These are phyloP conservation scores for Acanthis flammea DNA, from an alignment of 2,797 vertebrate species.

Conservation along the genomic window DNA sequence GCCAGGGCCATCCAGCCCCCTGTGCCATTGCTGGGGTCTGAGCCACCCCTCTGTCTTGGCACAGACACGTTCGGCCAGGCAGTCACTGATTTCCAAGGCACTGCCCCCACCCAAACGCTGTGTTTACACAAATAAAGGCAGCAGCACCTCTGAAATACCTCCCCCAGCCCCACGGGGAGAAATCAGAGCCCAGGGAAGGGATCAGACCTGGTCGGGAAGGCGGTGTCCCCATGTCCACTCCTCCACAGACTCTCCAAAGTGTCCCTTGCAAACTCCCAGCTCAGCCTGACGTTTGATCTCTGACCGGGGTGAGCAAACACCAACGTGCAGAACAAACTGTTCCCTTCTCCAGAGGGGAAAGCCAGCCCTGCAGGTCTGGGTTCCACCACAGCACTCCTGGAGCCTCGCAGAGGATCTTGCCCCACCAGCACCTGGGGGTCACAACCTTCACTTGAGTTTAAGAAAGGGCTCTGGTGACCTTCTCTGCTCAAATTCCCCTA, in stretches of 20 bases:
- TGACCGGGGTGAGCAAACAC: not conserved
- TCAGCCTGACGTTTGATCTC: not conserved
- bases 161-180: not conserved
- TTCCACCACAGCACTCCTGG: not conserved
- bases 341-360: not conserved
- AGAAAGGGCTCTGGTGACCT: not conserved
- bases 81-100: accelerated
- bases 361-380: not conserved
- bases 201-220: not conserved
- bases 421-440: not conserved
- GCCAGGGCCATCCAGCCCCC: not conserved
- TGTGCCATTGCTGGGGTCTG: not conserved
- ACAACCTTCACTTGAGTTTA: not conserved
- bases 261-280: not conserved
- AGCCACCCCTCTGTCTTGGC: not conserved
- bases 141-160: not conserved
- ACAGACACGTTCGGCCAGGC: not conserved
- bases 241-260: not conserved
- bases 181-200: not conserved
- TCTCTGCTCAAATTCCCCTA: not conserved
- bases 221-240: not conserved
- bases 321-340: not conserved
- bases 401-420: not conserved
- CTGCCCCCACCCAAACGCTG: not conserved
- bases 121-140: not conserved